Base-by-base conservation (phyloP, 2,113 vertebrate species). In the Calonectris borealis region DNA sequence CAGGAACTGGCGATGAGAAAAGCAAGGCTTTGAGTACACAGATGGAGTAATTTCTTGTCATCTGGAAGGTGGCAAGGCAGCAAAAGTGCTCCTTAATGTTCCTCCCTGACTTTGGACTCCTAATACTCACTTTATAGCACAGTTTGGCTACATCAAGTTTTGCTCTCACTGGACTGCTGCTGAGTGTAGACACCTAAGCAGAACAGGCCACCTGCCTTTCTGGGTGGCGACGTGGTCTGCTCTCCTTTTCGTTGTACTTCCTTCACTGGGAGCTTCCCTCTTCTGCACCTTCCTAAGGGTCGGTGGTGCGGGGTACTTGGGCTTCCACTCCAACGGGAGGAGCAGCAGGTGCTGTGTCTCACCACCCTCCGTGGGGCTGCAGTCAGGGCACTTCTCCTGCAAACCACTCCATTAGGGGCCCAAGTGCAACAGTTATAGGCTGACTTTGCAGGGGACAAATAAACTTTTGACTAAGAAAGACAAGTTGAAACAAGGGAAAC, bases 361-460 rank as follows among this genome's bases (percentile, higher is more conserved):
- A 18, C 26, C 16, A 40, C 16, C 11, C 8, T 62, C 2, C 0
- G 0, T 32, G 13, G 14, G 16, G 13, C 57, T 84, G 38, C 29
- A 34, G 14, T 21, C 40, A 27, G 24, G 27, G 55, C 27, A 49
- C 13, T 79, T 60, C 36, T n/a, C 11, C 70, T 68, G 44, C 40
- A 60, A 7, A 17, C 7, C 16, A 13, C 6, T n/a, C n/a, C 21
- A 19, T 10, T 13, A 85, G 10, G 2, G 8, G 3, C 21, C 12
- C 21, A 65, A 52, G 14, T 13, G 15, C 26, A 61, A 8, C 22
- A 34, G 3, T 64, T 61, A 17, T 1, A 36, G 18, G 8, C 24
- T 48, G 16, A n/a, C 34, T 86, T 90, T 48, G 34, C 71, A 79
- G n/a, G 29, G 32, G 84, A 55, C 15, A 61, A n/a, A 57, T 27